phyloP scores from a whole-genome alignment of 2,113 vertebrate species.

The Myiozetetes cayanensis region DNA sequence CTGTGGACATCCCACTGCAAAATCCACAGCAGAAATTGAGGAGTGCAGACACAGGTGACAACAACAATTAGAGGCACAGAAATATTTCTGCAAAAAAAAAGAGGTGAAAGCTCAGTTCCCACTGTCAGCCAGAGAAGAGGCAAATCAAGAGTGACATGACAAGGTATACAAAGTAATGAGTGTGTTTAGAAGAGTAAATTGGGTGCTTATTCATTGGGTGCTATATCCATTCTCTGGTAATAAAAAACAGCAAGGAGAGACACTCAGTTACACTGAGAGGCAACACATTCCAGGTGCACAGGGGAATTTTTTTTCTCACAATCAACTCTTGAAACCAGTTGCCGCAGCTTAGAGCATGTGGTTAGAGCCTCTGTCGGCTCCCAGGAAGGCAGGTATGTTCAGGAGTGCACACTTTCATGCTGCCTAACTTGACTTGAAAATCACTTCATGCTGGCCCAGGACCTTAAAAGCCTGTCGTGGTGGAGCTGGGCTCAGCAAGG shows the following conservation, averaged over 20 bases:
- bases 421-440: fast-evolving
- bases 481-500: background rate
- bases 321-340: background rate
- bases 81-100: background rate
- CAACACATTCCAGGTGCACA: background rate
- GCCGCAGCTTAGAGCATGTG: background rate
- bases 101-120: background rate
- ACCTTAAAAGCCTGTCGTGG: background rate
- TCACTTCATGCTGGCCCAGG: background rate
- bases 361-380: background rate
- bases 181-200: background rate
- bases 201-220: background rate
- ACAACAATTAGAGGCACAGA: background rate
- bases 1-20: background rate
- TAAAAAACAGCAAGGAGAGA: background rate
- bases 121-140: background rate
- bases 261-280: background rate
- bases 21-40: background rate
- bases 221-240: background rate
- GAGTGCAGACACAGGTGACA: background rate
- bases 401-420: fast-evolving
- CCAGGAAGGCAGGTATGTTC: background rate
- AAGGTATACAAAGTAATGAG: background rate
- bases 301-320: background rate
- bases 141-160: background rate